Conservation (phyloP, 2,113 vertebrate genomes). For the Verasper variegatus region DNA sequence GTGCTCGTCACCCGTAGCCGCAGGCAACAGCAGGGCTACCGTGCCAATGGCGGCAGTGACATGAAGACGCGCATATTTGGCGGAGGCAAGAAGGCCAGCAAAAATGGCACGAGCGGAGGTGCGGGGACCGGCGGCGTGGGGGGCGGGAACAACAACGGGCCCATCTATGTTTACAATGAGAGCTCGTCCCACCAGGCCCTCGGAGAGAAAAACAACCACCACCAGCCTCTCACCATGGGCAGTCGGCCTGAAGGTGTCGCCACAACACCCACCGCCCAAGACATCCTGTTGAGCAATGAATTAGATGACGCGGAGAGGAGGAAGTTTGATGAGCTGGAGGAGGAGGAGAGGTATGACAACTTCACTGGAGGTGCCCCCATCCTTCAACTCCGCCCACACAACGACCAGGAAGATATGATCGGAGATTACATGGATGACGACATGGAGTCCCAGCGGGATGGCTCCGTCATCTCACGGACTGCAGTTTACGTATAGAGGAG, state of each 20-base stretch:
- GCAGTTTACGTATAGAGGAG: constrained; percentile 88
- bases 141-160: constrained; percentile 81
- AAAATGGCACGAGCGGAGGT: constrained; percentile 79
- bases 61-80: constrained; percentile 87
- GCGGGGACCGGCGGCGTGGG: constrained; percentile 58
- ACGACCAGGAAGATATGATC: constrained; percentile 68
- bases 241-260: constrained; percentile 60
- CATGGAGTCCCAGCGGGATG: constrained; percentile 93
- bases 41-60: constrained; percentile 77
- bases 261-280: constrained; percentile 79
- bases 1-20: constrained; percentile 84
- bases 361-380: constrained; percentile 81
- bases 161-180: constrained; percentile 81
- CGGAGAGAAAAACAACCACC: constrained; percentile 80
- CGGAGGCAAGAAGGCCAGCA: constrained; percentile 81
- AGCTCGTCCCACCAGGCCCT: constrained; percentile 73
- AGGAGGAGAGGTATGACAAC: constrained; percentile 84
- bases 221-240: constrained; percentile 69
- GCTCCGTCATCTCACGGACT: constrained; percentile 91
- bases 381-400: constrained; percentile 75
- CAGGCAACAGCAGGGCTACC: constrained; percentile 81
- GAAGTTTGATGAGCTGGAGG: constrained; percentile 85
- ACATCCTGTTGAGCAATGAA: constrained; percentile 82
- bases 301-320: constrained; percentile 80
- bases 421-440: constrained; percentile 86